phyloP scores from a whole-genome alignment of 2,888 invertebrate species.

The Bhutanitis thaidina region DNA sequence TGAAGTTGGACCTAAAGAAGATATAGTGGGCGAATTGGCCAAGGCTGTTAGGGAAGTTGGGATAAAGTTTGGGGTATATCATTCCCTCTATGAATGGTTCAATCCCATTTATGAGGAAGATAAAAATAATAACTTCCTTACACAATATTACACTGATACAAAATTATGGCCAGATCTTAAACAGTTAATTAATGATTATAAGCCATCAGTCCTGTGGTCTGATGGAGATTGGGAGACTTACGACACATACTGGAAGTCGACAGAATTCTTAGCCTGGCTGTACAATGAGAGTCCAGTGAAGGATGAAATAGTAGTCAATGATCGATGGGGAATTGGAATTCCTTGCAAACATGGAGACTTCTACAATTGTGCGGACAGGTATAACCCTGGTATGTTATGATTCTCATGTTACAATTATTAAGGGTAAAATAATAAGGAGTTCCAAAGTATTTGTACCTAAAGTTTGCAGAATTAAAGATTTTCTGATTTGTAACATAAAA shows the following conservation, averaged over 20 bases:
- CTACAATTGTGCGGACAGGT: conserved; percentile 90
- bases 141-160: conserved; percentile 82
- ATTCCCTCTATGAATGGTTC: conserved; percentile 93
- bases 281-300: conserved; percentile 95
- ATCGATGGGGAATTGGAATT: conserved; percentile 92
- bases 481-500: too few species aligned
- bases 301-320: conserved; percentile 93
- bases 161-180: conserved; percentile 91
- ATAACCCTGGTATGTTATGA: conserved; percentile 51
- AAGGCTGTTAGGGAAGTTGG: conserved; percentile 81
- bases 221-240: conserved; percentile 97
- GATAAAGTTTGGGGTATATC: conserved; percentile 90
- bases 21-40: conserved; percentile 89
- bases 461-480: too few species aligned
- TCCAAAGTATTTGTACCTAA: too few species aligned
- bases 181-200: conserved; percentile 85
- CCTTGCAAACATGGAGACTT: conserved; percentile 94
- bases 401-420: not conserved
- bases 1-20: conserved; percentile 87
- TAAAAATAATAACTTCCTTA: conserved; percentile 81
- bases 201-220: conserved; percentile 92
- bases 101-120: conserved; percentile 89
- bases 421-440: too few species aligned
- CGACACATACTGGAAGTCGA: conserved; percentile 90
- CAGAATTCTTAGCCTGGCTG: conserved; percentile 93